Evolutionary conservation across 2,113 vertebrate genomes (phyloP), one percentile per base, ranked within the genome.

Genomic region (Podarcis cretensis): DNA sequence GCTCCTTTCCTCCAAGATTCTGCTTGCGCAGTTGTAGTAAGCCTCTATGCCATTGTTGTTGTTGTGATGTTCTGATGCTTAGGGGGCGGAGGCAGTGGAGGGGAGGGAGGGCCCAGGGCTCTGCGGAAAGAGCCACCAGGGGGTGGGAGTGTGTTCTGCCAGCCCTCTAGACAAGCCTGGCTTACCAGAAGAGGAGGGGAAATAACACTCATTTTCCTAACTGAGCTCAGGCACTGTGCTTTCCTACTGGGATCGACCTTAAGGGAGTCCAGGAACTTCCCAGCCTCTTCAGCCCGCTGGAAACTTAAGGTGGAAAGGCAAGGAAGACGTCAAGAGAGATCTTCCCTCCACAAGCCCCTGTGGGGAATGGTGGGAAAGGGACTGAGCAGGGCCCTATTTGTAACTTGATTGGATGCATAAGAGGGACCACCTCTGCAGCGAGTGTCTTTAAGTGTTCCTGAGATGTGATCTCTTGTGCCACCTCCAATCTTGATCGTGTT

Each of bases 251-350:
- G 69, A 37, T 74, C 59, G 10, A 82, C 78, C 84, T 86, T 86
- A 82, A 86, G 89, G 79, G 35, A 82, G 69, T 37, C 59, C 71
- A 57, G 73, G 81, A 68, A 68, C 59, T 68, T 65, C 59, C 32
- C 35, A 10, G 9, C 2, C 69, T 69, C 59, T 18, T 76, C 27
- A 63, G 59, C 32, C 30, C 6, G 37, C 63, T 32, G 59, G 77
- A 77, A 73, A 82, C 63, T 86, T 90, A 90, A 86, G 84, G 78
- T 76, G 59, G 84, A 81, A 75, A 75, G 78, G 20, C 63, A 30
- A 88, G 71, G 21, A 37, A 87, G n/a, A 66, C 32, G 59, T 54
- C 59, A 54, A 65, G 27, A 43, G 54, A 48, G 75, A 37, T 65
- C 40, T 35, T 83, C 18, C 35, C 13, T 54, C 54, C 23, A 43